Evolutionary conservation across 2,113 vertebrate species (phyloP), one percentile per base, ranked within the genome.

Genomic region (Dasyornis broadbenti): DNA sequence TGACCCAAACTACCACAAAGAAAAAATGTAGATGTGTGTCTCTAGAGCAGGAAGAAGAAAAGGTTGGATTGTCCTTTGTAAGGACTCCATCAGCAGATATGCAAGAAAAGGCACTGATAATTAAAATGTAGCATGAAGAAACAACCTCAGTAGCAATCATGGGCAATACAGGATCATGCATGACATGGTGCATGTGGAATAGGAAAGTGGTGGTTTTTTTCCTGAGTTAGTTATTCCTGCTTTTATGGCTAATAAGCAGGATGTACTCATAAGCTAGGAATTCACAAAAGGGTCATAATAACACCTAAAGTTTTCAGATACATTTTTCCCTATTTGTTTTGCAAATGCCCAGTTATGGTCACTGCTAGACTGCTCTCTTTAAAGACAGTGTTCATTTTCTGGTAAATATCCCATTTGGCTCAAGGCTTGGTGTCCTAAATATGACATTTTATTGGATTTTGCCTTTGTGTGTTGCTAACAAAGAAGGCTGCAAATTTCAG

Each of bases 121-220:
- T 53, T 47, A 68, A 60, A 85, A 44, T 30, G 7, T 10, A 40
- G 17, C 22, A 17, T 40, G 60, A 53, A 68, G 35, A 78, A 77
- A 33, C 4, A 33, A 30, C 23, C 10, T 10, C 6, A 26, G 54
- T 20, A 23, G 42, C n/a, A 66, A 20, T 33, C 15, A 13, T 7
- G 20, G 42, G 49, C 30, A 31, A n/a, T 45, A 54, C 16, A 45
- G 37, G 47, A 52, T 21, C 26, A 20, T n/a, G 13, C 0, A 3
- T 27, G 27, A 13, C 11, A 8, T 9, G 10, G 10, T 60, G 33
- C 53, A 3, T 56, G 39, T 35, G 21, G 14, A 57, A 61, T 15
- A 63, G 37, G 31, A 80, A 70, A 7, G 6, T 3, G 2, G 0
- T 11, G 39, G 0, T 16, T 47, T 39, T n/a, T 56, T 30, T 22